Evolutionary conservation across 1,140 invertebrate genomes (phyloP), one percentile per base, ranked within the genome.

Genomic region (Drosophila persimilis): DNA sequence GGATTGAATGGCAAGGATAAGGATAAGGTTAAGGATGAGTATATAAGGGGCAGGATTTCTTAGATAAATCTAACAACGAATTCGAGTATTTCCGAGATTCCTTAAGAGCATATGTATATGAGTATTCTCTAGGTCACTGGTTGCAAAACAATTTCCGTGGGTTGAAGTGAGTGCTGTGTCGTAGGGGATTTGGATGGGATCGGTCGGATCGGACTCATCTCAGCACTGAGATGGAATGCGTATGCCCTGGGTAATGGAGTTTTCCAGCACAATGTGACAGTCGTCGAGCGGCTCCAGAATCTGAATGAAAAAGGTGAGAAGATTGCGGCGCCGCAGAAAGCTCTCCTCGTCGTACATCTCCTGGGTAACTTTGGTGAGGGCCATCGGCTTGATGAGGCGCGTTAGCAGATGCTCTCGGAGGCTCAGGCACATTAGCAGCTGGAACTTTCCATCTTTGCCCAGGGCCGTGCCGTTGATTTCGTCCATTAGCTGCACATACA

Each of bases 391-490:
- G 13, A 99, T 92, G 93, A 99, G 97, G 62, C 95, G 94, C 86
- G 98, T 96, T 57, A 99, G 92, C 85, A 97, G 94, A 91, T 98
- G 97, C 92, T 99, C 98, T 85, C 98, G 92, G 26, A 91, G 94
- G 88, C 96, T 95, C 7, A 99, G 93, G 91, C 98, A 99, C 58
- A 99, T 95, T 89, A 99, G 98, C 6, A 99, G 93, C 90, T 99
- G 98, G 91, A 99, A 99, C 92, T 99, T 98, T 29, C 98, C 98
- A 93, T 99, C 98, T 92, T 99, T 99, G 47, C 99, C 99, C 9
- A 99, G 93, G 54, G 96, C 97, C 0, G 95, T 95, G 35, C 94
- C 94, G 90, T 96, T 95, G 48, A 99, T 97, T 92, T 98, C 95
- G 89, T 96, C 95, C 80, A 96, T 94, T 1, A 96, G 92, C 84